Percentiles rank a stretch among this genome's conserved stretches.
Evolutionary conservation across 2,888 invertebrate species (phyloP).

Genomic region (Atrina japonica): DNA sequence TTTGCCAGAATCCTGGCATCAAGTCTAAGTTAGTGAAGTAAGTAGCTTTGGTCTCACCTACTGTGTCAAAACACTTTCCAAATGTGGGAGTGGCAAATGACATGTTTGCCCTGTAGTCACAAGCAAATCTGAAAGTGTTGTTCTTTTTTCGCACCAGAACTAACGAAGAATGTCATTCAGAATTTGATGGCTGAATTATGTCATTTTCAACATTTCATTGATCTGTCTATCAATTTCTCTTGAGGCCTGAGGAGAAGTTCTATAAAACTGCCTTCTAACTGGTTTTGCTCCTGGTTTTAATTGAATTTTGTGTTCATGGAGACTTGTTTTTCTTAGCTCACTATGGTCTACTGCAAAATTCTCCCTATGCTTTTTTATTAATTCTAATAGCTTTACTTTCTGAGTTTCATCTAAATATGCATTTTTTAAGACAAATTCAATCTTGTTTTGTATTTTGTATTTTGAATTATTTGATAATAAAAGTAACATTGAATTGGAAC

Average conservation of each 20-base stretch:
- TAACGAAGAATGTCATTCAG: slow-evolving; percentile 38
- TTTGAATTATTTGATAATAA: too few relatives aligned
- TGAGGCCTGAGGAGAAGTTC: slow-evolving; percentile 11
- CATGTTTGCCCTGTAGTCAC: slow-evolving; percentile 51
- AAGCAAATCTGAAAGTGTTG: slow-evolving; percentile 44
- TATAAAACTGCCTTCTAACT: slow-evolving; percentile 34
- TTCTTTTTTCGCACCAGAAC: slow-evolving; percentile 34
- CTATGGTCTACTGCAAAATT: slow-evolving; percentile 8
- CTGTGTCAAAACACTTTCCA: slow-evolving; percentile 45
- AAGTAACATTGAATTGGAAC: too few relatives aligned
- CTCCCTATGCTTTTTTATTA: not conserved
- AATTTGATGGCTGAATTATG: slow-evolving; percentile 39
- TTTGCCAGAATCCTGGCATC: slow-evolving; percentile 44
- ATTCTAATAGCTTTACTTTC: not conserved
- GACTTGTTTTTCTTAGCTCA: slow-evolving; percentile 22
- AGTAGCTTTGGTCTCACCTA: slow-evolving; percentile 47
- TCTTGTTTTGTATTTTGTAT: not conserved
- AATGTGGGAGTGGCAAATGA: slow-evolving; percentile 51
- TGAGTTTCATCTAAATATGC: not conserved
- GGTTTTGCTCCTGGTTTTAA: slow-evolving; percentile 30
- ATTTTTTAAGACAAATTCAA: not conserved
- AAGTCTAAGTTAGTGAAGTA: slow-evolving; percentile 52
- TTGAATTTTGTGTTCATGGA: slow-evolving; percentile 32
- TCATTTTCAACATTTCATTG: slow-evolving; percentile 37
- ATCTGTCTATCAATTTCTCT: slow-evolving; percentile 20